Base-by-base conservation (phyloP, 2,888 invertebrate genomes). In the Anagyrus pseudococci region DNA sequence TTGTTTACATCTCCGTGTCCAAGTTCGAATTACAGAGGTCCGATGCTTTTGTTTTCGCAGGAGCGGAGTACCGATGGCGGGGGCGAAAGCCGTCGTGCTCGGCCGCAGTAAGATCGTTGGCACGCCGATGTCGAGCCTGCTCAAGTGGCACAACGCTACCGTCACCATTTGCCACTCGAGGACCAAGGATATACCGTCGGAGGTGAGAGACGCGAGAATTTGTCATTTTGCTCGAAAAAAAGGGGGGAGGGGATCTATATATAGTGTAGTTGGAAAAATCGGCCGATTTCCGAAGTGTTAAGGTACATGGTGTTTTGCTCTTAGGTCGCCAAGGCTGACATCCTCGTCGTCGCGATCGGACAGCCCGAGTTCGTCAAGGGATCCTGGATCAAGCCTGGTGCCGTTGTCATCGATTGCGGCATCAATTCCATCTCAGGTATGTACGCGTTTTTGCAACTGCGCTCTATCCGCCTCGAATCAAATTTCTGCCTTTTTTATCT, bases 71-170 rank as follows among this genome's bases (percentile, higher is more conserved):
- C 72, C 86, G 69, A 90, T 97, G 55, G 86, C 87, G 43, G 97
- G 98, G 4, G 89, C 92, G 62, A 86, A 86, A 67, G 97, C 94
- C 2, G 98, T 98, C 2, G 97, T 99, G 19, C 80, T 99, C 43
- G 99, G 99, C 0, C 87, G 99, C 70, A 98, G 97, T 80, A 96
- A 97, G 83, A 98, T 99, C 76, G 97, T 99, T 1, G 99, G 99
- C 46, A 94, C 96, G 0, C 99, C 99, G 0, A 93, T 92, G 67
- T 87, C 97, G 0, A 96, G 97, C 81, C 85, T 99, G 29, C 86
- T 99, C 40, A 94, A 96, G 80, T 98, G 98, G 98, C 89, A 95
- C 71, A 87, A 99, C 81, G 98, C 96, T 1, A 99, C 99, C 0
- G 97, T 98, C 3, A 98, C 98, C 0, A 88, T 96, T 40, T 98